Conservation (phyloP, 2,113 vertebrate species). For the Barbus barbus region DNA sequence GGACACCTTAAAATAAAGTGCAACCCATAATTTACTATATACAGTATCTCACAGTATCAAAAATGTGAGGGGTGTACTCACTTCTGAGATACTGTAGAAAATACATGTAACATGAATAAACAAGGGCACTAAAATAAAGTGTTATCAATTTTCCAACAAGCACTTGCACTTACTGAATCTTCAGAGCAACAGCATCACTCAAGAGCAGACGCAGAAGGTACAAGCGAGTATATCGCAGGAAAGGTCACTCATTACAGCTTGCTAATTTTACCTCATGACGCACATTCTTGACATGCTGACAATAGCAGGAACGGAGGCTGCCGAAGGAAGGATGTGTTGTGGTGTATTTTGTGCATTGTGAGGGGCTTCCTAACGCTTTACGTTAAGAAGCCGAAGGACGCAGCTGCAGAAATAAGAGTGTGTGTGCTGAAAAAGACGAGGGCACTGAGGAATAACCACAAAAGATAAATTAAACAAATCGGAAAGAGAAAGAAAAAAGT, state of each 20-base stretch:
- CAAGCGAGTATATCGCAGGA: slow-evolving; percentile 56
- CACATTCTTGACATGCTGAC: slow-evolving; percentile 64
- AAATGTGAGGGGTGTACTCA: too few relatives aligned
- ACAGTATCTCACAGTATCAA: too few relatives aligned
- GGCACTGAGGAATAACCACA: not conserved
- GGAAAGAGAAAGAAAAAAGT: not conserved
- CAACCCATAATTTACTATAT: not conserved
- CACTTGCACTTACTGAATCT: slow-evolving; percentile 54
- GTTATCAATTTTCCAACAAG: slow-evolving; percentile 19
- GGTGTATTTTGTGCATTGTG: slow-evolving; percentile 64
- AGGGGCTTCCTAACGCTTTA: slow-evolving; percentile 67
- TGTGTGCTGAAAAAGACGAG: slow-evolving; percentile 46
- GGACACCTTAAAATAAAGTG: too few relatives aligned
- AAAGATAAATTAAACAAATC: slow-evolving; percentile 44
- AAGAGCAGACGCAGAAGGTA: slow-evolving; percentile 42
- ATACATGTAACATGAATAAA: not conserved
- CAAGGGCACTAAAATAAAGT: not conserved
- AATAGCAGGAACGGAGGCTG: slow-evolving; percentile 74
- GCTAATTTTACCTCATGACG: slow-evolving; percentile 66
- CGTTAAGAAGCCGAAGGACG: slow-evolving; percentile 51
- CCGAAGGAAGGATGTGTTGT: slow-evolving; percentile 63
- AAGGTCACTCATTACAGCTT: slow-evolving; percentile 51
- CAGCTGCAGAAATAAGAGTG: slow-evolving; percentile 52
- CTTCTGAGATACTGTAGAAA: too few relatives aligned
- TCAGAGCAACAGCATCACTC: slow-evolving; percentile 14